phyloP scores from a whole-genome alignment of 2,113 vertebrate species.

The Cynocephalus volans region DNA sequence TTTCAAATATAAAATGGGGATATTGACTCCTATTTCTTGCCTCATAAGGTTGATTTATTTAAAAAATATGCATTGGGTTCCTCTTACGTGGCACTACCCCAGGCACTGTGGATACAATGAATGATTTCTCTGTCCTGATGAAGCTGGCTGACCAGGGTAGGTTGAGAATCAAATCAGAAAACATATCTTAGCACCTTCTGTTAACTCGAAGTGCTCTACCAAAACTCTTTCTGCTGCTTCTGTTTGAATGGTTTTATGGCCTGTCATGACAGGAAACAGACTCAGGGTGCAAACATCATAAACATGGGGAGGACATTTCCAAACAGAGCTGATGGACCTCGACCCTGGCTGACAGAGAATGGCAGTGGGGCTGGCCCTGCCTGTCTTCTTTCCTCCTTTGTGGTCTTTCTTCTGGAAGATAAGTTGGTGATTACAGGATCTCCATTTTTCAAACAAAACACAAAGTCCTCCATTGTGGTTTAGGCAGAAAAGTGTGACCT shows the following conservation, averaged over 20 bases:
- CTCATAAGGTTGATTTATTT: background rate
- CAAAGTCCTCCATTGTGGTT: background rate
- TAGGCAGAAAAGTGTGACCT: background rate
- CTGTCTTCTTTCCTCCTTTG: accelerated
- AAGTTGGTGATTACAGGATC: background rate
- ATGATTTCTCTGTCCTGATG: background rate
- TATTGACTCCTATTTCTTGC: background rate
- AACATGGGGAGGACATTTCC: background rate
- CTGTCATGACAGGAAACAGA: background rate
- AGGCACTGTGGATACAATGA: background rate
- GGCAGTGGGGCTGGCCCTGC: background rate
- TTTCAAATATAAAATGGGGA: background rate
- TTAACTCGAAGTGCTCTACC: background rate
- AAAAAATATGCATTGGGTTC: background rate
- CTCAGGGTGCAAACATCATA: background rate
- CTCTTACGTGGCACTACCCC: background rate
- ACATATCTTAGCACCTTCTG: background rate
- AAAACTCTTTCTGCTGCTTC: background rate
- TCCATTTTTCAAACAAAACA: background rate
- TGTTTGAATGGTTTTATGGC: background rate
- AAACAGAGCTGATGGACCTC: background rate
- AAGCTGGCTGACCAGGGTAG: background rate
- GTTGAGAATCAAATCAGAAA: background rate
- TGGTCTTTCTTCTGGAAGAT: background rate
- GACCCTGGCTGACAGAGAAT: background rate